These are phyloP conservation scores for Scarus forsteni DNA, from an alignment of 2,797 vertebrate genomes.

Conservation along the genomic window DNA sequence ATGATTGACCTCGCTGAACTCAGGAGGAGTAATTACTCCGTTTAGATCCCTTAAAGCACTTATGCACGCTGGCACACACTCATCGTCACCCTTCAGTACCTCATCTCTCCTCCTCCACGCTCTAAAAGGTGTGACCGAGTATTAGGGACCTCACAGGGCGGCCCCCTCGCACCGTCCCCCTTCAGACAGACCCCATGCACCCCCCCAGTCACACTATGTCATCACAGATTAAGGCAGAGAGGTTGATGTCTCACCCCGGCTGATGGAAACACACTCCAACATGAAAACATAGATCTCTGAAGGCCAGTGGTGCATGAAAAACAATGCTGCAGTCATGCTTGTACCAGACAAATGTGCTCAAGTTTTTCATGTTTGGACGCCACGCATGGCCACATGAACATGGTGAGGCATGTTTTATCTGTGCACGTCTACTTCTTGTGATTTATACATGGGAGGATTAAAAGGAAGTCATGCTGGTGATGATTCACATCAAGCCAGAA, in stretches of 20 bases:
- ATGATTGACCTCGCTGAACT: conserved; percentile 45
- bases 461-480: too few relatives aligned
- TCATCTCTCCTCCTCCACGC: conserved; percentile 44
- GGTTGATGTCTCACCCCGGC: conserved; percentile 59
- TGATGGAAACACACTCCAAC: conserved; percentile 12
- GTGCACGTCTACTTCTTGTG: too few relatives aligned
- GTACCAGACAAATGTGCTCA: conserved; percentile 15
- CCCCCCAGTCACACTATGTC: conserved; percentile 62
- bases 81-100: conserved; percentile 17
- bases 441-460: too few relatives aligned
- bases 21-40: conserved; percentile 52
- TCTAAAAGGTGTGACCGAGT: conserved; percentile 67
- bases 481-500: too few relatives aligned
- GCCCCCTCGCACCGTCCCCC: background rate
- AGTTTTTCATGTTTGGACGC: conserved; percentile 22
- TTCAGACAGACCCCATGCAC: conserved; percentile 2
- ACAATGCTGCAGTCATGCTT: conserved; percentile 2
- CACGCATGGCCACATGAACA: conserved; percentile 4
- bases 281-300: conserved; percentile 2
- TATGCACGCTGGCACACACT: background rate
- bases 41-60: conserved; percentile 21
- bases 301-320: conserved; percentile 35
- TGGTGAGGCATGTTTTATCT: too few relatives aligned
- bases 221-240: conserved; percentile 49
- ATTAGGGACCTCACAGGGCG: conserved; percentile 43